These are phyloP conservation scores for Nysson spinosus DNA, from an alignment of 2,888 invertebrate genomes.

Conservation along the genomic window DNA sequence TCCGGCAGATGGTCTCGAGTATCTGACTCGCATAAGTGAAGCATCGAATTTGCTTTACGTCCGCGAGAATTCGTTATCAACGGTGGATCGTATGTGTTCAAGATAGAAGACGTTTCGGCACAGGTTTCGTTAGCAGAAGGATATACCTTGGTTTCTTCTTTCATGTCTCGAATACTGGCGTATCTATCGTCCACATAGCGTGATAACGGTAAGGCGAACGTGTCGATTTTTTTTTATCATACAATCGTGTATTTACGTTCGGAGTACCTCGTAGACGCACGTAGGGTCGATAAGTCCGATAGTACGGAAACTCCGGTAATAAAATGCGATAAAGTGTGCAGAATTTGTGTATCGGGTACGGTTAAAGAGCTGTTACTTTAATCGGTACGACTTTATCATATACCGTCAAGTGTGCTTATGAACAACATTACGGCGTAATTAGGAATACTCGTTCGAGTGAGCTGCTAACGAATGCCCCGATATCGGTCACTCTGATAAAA, in stretches of 20 bases:
- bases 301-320: slow-evolving; percentile 55
- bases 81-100: slow-evolving; percentile 19
- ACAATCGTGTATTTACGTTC: slow-evolving; percentile 52
- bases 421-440: slow-evolving; percentile 31
- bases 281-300: slow-evolving; percentile 40
- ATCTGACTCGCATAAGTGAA: neutral
- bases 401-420: slow-evolving; percentile 16
- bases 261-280: slow-evolving; percentile 42
- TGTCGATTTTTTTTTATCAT: slow-evolving; percentile 58
- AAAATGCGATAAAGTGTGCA: slow-evolving; percentile 44
- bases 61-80: slow-evolving; percentile 53
- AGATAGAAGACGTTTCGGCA: slow-evolving; percentile 25
- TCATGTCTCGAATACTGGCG: slow-evolving; percentile 4
- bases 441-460: slow-evolving; percentile 23
- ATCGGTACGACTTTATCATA: slow-evolving; percentile 53
- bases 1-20: neutral
- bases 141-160: slow-evolving; percentile 21
- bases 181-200: slow-evolving; percentile 6
- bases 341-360: slow-evolving; percentile 25
- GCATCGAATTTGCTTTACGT: slow-evolving; percentile 57
- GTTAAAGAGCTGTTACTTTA: slow-evolving; percentile 42
- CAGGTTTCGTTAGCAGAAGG: slow-evolving; percentile 18
- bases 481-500: no score
- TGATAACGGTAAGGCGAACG: slow-evolving; percentile 35
- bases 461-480: neutral